Percentiles rank a stretch among this genome's conserved stretches.
phyloP scores from a whole-genome alignment of 2,113 vertebrate genomes.

The Tragelaphus scriptus region DNA sequence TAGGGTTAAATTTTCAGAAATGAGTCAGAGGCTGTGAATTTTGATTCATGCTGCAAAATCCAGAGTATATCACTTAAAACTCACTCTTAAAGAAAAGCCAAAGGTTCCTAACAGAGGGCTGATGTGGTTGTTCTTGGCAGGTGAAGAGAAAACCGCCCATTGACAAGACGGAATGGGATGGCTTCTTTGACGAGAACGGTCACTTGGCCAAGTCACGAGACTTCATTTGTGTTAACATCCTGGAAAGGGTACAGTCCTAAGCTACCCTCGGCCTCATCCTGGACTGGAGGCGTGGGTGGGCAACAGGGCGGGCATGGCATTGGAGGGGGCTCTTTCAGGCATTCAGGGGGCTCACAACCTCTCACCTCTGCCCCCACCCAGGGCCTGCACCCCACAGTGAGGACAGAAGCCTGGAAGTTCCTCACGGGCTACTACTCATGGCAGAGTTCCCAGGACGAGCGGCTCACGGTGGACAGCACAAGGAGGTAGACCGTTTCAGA shows the following conservation, averaged over 20 bases:
- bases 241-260: conserved; percentile 50
- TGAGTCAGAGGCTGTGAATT: not conserved
- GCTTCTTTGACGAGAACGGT: conserved; percentile 73
- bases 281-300: not conserved
- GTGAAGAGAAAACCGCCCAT: conserved; percentile 57
- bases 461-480: not conserved
- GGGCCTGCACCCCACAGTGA: conserved; percentile 27
- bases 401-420: conserved; percentile 65
- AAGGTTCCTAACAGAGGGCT: not conserved
- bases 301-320: accelerated
- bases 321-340: not conserved
- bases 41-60: not conserved
- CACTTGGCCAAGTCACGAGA: conserved; percentile 68
- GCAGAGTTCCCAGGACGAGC: conserved; percentile 58
- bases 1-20: not conserved
- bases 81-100: not conserved
- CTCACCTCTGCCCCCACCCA: not conserved
- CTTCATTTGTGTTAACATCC: conserved; percentile 70
- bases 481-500: conserved; percentile 36
- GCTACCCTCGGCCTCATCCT: not conserved
- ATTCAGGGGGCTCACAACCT: not conserved
- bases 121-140: conserved; percentile 19
- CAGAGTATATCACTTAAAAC: not conserved
- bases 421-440: conserved; percentile 68
- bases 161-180: conserved; percentile 67